Evolutionary conservation across 2,888 invertebrate species (phyloP).

Genomic region (Steinernema carpocapsae): DNA sequence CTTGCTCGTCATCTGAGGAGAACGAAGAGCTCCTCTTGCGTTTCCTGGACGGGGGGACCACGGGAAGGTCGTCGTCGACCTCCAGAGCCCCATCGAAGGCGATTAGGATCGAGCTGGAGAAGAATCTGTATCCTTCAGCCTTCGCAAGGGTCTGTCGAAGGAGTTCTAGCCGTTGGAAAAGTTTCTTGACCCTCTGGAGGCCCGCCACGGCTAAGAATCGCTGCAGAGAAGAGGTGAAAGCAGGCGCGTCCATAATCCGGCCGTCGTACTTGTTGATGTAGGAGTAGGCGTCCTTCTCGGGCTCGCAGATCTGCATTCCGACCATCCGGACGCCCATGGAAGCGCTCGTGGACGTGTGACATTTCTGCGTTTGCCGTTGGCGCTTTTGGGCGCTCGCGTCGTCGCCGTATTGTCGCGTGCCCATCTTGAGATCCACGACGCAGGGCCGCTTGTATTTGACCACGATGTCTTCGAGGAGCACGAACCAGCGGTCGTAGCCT

Average conservation of each 20-base stretch:
- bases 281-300: conserved; percentile 50
- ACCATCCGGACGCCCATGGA: conserved; percentile 83
- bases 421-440: conserved; percentile 72
- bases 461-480: conserved; percentile 75
- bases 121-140: conserved; percentile 86
- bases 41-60: neutral
- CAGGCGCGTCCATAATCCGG: conserved; percentile 80
- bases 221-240: conserved; percentile 82
- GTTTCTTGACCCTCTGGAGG: conserved; percentile 45
- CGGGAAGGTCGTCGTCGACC: conserved; percentile 8
- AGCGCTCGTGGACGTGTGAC: conserved; percentile 83
- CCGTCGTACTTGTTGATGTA: conserved; percentile 88
- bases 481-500: conserved; percentile 69
- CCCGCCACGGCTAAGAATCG: conserved; percentile 74
- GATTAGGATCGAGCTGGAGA: conserved; percentile 73
- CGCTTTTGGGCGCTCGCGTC: conserved; percentile 88
- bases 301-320: conserved; percentile 81
- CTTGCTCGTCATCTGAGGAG: conserved; percentile 81
- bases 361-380: conserved; percentile 81
- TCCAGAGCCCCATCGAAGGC: conserved; percentile 61
- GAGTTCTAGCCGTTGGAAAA: conserved; percentile 40
- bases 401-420: conserved; percentile 88
- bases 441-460: conserved; percentile 75
- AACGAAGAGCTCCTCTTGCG: conserved; percentile 76
- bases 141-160: conserved; percentile 40